These are phyloP conservation scores for Phrynosoma blainvillii DNA, from an alignment of 2,113 vertebrate species.

Conservation along the genomic window DNA sequence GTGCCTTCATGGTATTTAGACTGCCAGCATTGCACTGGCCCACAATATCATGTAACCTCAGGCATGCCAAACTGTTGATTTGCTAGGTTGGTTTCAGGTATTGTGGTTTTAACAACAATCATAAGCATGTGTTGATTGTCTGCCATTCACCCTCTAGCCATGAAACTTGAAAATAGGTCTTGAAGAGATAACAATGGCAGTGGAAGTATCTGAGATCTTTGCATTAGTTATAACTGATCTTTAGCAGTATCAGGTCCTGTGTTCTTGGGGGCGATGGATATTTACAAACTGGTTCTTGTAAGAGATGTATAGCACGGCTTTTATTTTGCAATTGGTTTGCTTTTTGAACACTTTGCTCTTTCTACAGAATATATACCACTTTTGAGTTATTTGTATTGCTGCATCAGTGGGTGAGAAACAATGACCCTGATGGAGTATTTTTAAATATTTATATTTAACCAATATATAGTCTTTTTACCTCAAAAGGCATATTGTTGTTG, in stretches of 20 bases:
- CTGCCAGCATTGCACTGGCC: background rate
- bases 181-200: background rate
- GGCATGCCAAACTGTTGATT: background rate
- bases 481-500: too few species aligned
- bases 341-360: too few species aligned
- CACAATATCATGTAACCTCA: background rate
- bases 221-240: background rate
- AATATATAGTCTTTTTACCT: too few species aligned
- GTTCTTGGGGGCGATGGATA: background rate
- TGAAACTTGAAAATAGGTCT: background rate
- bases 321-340: too few species aligned
- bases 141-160: background rate
- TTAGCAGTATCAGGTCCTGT: background rate
- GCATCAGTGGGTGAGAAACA: too few species aligned
- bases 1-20: too few species aligned
- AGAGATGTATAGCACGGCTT: too few species aligned
- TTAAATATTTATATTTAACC: too few species aligned
- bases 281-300: too few species aligned
- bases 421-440: too few species aligned
- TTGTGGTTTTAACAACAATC: background rate
- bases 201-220: background rate
- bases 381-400: too few species aligned
- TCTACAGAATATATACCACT: too few species aligned
- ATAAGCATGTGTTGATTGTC: background rate
- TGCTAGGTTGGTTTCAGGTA: background rate